Percentiles rank a stretch among this genome's conserved stretches.
phyloP scores from a whole-genome alignment of 2,888 invertebrate genomes.

The Hydraecia micacea region DNA sequence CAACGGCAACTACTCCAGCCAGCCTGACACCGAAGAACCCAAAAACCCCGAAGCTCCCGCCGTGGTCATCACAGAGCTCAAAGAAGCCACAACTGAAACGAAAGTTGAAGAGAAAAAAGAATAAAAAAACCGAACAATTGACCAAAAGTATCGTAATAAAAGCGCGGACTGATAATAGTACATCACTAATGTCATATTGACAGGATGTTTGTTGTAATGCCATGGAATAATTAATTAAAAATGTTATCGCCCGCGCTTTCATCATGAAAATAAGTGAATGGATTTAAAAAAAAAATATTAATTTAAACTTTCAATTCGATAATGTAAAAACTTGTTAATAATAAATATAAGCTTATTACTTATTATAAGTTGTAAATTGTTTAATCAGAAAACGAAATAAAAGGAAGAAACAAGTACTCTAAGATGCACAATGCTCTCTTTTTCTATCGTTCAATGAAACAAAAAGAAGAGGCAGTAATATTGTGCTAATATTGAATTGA shows the following conservation, averaged over 20 bases:
- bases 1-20: conserved; percentile 77
- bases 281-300: conserved; percentile 25
- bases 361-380: conserved; percentile 35
- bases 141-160: conserved; percentile 42
- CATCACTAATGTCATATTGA: conserved; percentile 57
- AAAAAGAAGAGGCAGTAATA: conserved; percentile 52
- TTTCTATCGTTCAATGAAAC: conserved; percentile 61
- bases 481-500: conserved; percentile 60
- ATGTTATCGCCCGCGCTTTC: conserved; percentile 29
- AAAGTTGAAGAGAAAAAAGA: conserved; percentile 65
- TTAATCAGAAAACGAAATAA: not conserved
- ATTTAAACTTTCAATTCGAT: conserved; percentile 68
- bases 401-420: conserved; percentile 1
- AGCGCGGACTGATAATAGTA: conserved; percentile 35
- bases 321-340: conserved; percentile 27
- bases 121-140: conserved; percentile 60
- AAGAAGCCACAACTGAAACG: conserved; percentile 50
- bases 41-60: conserved; percentile 54
- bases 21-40: conserved; percentile 53
- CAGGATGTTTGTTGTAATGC: conserved; percentile 36
- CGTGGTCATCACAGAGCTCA: conserved; percentile 63
- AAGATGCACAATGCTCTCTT: conserved; percentile 52
- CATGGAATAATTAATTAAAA: conserved; percentile 13
- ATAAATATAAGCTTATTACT: conserved; percentile 27
- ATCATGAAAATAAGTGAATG: conserved; percentile 22